Base-by-base conservation (phyloP, 2,888 invertebrate species). In the Lycaena phlaeas region DNA sequence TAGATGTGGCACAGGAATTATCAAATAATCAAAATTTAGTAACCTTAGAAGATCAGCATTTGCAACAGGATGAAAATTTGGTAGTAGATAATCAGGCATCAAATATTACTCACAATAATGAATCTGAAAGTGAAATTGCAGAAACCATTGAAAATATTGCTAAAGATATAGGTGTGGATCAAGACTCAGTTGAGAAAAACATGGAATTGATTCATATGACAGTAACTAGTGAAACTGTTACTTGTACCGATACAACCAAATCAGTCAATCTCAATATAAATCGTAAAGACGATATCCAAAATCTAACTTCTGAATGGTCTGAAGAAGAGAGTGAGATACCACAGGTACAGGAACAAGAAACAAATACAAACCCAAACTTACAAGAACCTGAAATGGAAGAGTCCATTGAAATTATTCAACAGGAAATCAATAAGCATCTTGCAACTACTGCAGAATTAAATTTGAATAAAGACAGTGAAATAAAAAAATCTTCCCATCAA, bases 391-490 rank as follows among this genome's bases (percentile, higher is more conserved):
- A 57, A 46, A 26, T 73, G 34, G 81, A 81, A 59, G 82, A 82
- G 59, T 72, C 82, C 10, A 74, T 84, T 47, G 82, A 85, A 62
- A 84, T 81, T 49, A 84, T 84, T 48, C 72, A 78, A 56, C 66
- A 77, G 42, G 79, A 82, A 60, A 68, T 84, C 42, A 76, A 86
- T 41, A 84, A 73, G 42, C 71, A 75, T 50, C 51, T 64, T 17
- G 31, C 50, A 11, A 36, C 38, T 41, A 48, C 45, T 37, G 26
- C 36, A 40, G 25, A 14, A 31, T 14, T 14, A 28, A 10, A 29
- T 27, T 26, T 11, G 11, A 2, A 22, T 10, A 18, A 14, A 4
- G 26, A 4, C 7, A 29, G 12, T 5, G 28, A 36, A 43, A 17
- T 12, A 12, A 43, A 14, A 22, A 11, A 36, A 12, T 11, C 14